Evolutionary conservation across 2,113 vertebrate genomes (phyloP).

Genomic region (Nerophis ophidion): DNA sequence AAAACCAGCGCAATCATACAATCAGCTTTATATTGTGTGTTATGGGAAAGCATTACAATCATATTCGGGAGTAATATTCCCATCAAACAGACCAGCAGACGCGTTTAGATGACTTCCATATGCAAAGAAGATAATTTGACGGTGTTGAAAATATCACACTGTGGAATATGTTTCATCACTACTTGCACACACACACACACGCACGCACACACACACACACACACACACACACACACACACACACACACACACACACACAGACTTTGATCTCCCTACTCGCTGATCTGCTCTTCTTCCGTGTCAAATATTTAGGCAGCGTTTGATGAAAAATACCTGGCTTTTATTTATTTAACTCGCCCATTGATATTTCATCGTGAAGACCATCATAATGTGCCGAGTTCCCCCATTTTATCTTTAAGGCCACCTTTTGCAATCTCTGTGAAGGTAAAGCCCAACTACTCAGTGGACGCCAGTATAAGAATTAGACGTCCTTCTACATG

Average conservation of each 20-base stretch:
- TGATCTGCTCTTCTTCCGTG: slow-evolving; percentile 67
- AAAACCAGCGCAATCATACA: too few species aligned
- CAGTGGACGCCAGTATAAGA: neutral
- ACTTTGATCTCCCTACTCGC: slow-evolving; percentile 66
- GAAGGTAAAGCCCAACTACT: slow-evolving; percentile 5
- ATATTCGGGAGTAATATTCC: too few species aligned
- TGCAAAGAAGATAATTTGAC: slow-evolving; percentile 51
- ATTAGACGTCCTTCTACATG: slow-evolving; percentile 12
- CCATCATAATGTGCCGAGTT: slow-evolving; percentile 27
- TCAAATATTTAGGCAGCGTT: slow-evolving; percentile 74
- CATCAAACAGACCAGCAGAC: neutral
- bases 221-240: slow-evolving; percentile 6
- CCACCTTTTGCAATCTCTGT: slow-evolving; percentile 14
- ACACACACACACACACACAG: slow-evolving; percentile 1
- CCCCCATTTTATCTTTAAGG: slow-evolving; percentile 18
- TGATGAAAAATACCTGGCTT: slow-evolving; percentile 62
- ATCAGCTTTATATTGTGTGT: too few species aligned
- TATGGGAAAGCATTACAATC: too few species aligned
- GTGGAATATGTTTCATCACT: slow-evolving; percentile 63
- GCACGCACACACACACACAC: too few species aligned
- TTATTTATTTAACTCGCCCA: slow-evolving; percentile 64
- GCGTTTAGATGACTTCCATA: slow-evolving; percentile 46
- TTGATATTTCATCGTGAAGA: slow-evolving; percentile 37
- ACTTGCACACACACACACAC: slow-evolving; percentile 31
- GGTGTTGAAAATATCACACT: slow-evolving; percentile 61